phyloP scores from a whole-genome alignment of 2,888 invertebrate species.

The Oegoconia quadripuncta region DNA sequence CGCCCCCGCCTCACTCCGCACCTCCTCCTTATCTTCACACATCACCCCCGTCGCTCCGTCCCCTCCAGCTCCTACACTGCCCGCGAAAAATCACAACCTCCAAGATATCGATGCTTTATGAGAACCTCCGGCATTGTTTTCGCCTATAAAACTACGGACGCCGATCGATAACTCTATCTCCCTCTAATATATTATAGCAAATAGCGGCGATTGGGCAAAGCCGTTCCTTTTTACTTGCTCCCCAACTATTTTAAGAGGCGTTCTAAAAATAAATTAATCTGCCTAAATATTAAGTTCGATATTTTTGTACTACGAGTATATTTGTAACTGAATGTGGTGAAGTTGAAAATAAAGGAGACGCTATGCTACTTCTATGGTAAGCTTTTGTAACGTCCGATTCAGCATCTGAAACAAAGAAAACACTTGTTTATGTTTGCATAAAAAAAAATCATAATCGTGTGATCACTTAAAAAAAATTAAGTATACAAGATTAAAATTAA shows the following conservation, averaged over 20 bases:
- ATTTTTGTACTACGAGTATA: conserved; percentile 65
- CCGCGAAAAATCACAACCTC: conserved; percentile 61
- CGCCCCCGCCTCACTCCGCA: conserved; percentile 54
- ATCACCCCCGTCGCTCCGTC: conserved; percentile 40
- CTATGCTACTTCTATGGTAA: conserved; percentile 50
- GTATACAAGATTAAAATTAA: too few species aligned
- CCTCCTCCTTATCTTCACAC: conserved; percentile 75
- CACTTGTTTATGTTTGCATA: too few species aligned
- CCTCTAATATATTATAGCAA: conserved; percentile 54
- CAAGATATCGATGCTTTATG: conserved; percentile 72
- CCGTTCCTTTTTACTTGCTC: conserved; percentile 26
- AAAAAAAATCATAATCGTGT: too few species aligned
- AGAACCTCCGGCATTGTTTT: conserved; percentile 69
- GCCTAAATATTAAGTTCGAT: conserved; percentile 60
- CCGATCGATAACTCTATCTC: conserved; percentile 57
- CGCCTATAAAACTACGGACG: conserved; percentile 50
- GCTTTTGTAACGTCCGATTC: conserved; percentile 66
- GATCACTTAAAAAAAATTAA: too few species aligned
- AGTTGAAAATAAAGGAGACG: conserved; percentile 23
- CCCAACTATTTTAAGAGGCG: conserved; percentile 23
- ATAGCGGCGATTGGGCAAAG: conserved; percentile 42
- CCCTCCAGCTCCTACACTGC: conserved; percentile 47
- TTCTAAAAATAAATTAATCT: conserved; percentile 33
- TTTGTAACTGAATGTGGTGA: conserved; percentile 23
- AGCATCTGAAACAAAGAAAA: conserved; percentile 70